These are phyloP conservation scores for Lagopus leucura DNA, from an alignment of 2,113 vertebrate genomes.

Conservation along the genomic window DNA sequence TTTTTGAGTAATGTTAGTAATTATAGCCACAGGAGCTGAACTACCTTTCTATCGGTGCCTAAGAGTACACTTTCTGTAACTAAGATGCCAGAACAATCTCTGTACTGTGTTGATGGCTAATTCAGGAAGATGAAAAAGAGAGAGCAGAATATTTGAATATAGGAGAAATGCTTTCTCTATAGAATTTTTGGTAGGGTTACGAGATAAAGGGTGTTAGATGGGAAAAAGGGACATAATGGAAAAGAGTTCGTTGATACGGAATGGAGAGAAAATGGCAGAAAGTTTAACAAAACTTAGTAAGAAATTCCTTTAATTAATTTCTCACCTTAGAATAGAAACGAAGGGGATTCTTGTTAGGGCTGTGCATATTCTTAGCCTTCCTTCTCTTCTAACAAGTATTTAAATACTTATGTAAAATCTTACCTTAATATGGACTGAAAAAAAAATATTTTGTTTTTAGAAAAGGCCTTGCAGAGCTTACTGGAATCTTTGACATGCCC, in stretches of 20 bases:
- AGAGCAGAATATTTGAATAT: background rate
- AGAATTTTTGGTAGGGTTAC: background rate
- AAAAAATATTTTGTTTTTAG: conserved; percentile 73
- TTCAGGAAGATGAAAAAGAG: background rate
- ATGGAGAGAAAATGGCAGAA: background rate
- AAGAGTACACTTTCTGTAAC: background rate
- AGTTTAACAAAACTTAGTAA: background rate
- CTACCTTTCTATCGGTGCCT: background rate
- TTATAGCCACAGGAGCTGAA: background rate
- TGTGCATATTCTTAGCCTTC: background rate
- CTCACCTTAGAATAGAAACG: background rate
- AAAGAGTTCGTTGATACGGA: background rate
- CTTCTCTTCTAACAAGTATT: background rate
- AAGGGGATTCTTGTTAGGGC: background rate
- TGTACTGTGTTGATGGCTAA: background rate
- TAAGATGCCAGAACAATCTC: background rate
- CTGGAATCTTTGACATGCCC: conserved; percentile 92
- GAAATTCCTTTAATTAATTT: background rate
- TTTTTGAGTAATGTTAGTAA: background rate
- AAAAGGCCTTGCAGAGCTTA: conserved; percentile 93
- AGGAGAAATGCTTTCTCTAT: background rate
- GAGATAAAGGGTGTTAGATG: background rate
- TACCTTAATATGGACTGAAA: background rate
- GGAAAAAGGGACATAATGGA: background rate
- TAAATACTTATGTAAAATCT: background rate